phyloP scores from a whole-genome alignment of 35 echinoderm and acorn worm species.

The Anneissia japonica region DNA sequence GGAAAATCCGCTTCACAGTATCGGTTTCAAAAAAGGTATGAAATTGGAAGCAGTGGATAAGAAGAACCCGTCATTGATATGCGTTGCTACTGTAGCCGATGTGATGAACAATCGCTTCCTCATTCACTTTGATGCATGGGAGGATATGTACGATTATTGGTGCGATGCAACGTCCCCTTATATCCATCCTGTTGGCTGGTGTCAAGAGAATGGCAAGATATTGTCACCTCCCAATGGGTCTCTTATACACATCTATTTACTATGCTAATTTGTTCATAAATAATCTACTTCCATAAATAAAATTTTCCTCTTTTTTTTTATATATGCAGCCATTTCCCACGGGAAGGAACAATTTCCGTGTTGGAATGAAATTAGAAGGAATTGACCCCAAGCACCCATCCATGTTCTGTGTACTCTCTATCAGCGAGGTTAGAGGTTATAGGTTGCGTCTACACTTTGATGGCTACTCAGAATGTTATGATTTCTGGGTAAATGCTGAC shows the following conservation, averaged over 20 bases:
- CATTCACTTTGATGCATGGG: conserved; percentile 98
- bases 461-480: conserved; percentile 94
- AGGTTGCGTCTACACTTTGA: conserved; percentile 89
- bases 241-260: too few species aligned
- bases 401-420: conserved; percentile 84
- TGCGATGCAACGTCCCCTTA: conserved; percentile 80
- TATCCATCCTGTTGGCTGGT: conserved; percentile 98
- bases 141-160: conserved; percentile 97
- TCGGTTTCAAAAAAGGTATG: conserved; percentile 90
- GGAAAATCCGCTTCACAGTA: background rate
- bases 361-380: conserved; percentile 91
- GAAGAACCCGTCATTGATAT: conserved; percentile 84
- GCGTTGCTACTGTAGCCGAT: conserved; percentile 89
- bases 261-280: too few species aligned
- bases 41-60: conserved; percentile 90
- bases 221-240: conserved; percentile 91
- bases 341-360: conserved; percentile 74
- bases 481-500: conserved; percentile 95
- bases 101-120: conserved; percentile 93
- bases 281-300: too few species aligned
- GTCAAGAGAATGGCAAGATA: conserved; percentile 66
- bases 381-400: conserved; percentile 98
- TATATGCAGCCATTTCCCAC: conserved; percentile 88
- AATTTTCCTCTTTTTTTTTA: too few species aligned
- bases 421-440: conserved; percentile 66